Evolutionary conservation across 1,140 invertebrate species (phyloP).

Genomic region (Magallana angulata): DNA sequence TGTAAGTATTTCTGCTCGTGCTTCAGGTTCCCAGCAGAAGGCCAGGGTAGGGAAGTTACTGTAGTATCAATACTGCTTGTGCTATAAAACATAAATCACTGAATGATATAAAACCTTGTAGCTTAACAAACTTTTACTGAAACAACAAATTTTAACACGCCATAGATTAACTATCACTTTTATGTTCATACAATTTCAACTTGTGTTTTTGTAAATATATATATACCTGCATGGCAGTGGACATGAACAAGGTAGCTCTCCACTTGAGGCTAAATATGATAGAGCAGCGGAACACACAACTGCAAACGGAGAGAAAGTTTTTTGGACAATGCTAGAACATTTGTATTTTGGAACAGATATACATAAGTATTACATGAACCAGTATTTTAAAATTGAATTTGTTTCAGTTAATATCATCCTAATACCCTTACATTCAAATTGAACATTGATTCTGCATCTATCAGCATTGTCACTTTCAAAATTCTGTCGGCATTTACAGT

Average conservation of each 20-base stretch:
- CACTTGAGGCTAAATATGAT: neutral
- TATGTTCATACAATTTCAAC: too few relatives aligned
- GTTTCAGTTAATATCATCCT: neutral
- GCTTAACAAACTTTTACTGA: too few relatives aligned
- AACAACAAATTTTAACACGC: too few relatives aligned
- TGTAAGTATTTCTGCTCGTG: neutral
- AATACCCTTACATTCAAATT: neutral
- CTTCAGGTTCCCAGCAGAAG: neutral
- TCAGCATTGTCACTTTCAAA: neutral
- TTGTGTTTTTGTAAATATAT: too few relatives aligned
- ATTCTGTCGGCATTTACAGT: constrained; percentile 40
- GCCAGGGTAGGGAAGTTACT: neutral
- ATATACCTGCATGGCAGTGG: neutral
- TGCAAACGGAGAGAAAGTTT: neutral
- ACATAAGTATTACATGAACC: neutral
- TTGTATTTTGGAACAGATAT: too few relatives aligned
- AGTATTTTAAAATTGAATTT: neutral
- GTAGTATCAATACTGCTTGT: neutral
- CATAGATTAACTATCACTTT: too few relatives aligned
- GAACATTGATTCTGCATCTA: neutral
- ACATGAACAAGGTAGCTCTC: neutral
- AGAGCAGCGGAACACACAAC: neutral
- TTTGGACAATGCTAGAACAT: neutral
- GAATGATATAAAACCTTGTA: neutral
- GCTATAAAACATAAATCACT: neutral